Evolutionary conservation across 2,888 invertebrate species (phyloP).

Genomic region (Phaonia tiefii): DNA sequence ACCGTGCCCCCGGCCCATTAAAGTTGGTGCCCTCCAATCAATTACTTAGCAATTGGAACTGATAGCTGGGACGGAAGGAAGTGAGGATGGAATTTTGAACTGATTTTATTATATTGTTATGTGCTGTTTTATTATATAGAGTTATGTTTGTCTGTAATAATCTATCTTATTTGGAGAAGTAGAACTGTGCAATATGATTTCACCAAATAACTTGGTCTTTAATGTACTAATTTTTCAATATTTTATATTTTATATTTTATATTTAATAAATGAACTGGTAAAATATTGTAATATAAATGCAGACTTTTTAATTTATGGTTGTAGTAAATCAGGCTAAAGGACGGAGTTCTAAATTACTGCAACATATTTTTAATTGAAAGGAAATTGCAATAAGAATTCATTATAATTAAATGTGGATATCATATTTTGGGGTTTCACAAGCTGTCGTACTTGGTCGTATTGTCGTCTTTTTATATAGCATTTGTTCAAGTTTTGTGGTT

Average conservation of each 20-base stretch:
- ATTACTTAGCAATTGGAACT: slow-evolving; percentile 72
- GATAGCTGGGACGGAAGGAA: not conserved
- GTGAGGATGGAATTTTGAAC: slow-evolving; percentile 3
- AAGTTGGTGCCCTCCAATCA: slow-evolving; percentile 72
- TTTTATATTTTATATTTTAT: not conserved
- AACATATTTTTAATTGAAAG: too few species aligned
- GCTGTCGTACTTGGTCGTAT: too few species aligned
- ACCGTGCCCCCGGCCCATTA: slow-evolving; percentile 69
- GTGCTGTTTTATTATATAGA: slow-evolving; percentile 8
- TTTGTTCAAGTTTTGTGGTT: too few species aligned
- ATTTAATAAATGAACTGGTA: not conserved
- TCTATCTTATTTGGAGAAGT: too few species aligned
- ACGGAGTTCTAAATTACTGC: not conserved
- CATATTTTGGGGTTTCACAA: too few species aligned
- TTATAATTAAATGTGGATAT: too few species aligned
- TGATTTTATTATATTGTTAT: not conserved
- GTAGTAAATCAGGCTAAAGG: too few species aligned
- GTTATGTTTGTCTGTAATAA: not conserved
- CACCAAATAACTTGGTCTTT: slow-evolving; percentile 1
- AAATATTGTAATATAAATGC: slow-evolving; percentile 13
- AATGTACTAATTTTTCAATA: slow-evolving; percentile 16
- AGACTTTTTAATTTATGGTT: slow-evolving; percentile 1
- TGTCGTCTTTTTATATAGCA: too few species aligned
- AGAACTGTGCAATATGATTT: slow-evolving; percentile 21
- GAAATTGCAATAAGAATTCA: too few species aligned